These are phyloP conservation scores for Cyprinodon brontotheroides DNA, from an alignment of 2,113 vertebrate genomes.

Conservation along the genomic window DNA sequence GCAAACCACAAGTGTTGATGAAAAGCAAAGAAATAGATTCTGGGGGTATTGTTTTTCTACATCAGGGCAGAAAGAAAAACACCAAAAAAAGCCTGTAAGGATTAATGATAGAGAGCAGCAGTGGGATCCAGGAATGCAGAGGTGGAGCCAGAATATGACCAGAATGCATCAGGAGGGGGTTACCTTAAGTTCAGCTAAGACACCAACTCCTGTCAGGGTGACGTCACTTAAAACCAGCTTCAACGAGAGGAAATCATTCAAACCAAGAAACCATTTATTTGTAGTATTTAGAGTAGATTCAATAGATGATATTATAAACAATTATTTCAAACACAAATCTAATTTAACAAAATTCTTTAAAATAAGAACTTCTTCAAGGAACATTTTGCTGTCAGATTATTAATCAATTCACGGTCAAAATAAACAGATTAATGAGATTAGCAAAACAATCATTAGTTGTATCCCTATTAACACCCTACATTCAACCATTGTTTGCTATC, in stretches of 20 bases:
- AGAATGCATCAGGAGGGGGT: not conserved
- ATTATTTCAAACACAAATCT: not conserved
- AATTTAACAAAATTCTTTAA: not conserved
- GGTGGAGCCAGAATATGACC: not conserved
- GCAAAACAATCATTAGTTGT: too few species aligned
- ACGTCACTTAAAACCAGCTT: not conserved
- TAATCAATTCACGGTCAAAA: too few species aligned
- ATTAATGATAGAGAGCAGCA: not conserved
- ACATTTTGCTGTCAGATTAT: too few species aligned
- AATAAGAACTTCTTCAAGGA: too few species aligned
- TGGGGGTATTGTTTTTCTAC: not conserved
- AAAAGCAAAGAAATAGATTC: not conserved
- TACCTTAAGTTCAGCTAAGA: slow-evolving; percentile 18
- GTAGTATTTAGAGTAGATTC: not conserved
- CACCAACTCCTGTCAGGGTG: slow-evolving; percentile 1
- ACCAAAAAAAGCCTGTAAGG: not conserved
- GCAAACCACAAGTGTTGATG: not conserved
- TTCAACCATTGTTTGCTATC: too few species aligned
- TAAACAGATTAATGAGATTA: too few species aligned
- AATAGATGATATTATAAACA: not conserved
- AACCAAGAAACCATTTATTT: not conserved
- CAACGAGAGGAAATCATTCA: not conserved
- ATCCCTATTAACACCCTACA: too few species aligned
- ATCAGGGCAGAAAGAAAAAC: not conserved
- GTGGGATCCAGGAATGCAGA: not conserved